Evolutionary conservation across 92 coral and sea anemone species (phyloP), one percentile per base, ranked within the genome.

Genomic region (Paramuricea clavata): DNA sequence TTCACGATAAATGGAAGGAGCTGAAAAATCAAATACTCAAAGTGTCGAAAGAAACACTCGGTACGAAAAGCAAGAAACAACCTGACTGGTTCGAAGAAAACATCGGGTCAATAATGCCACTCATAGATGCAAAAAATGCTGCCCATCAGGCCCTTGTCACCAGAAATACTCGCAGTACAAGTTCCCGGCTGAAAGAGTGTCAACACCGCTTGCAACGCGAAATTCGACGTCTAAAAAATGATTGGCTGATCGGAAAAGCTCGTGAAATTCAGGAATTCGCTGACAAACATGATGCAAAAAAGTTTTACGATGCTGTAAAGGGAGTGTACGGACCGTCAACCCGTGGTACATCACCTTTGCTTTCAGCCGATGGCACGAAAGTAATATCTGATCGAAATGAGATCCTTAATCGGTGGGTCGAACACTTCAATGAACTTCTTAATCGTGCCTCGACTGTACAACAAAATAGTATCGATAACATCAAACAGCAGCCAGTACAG

Each of bases 81-180:
- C 73, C 41, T 9, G 86, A 86, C 76, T 86, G 90, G 90, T 86
- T 64, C 10, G 85, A 12, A 2, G 71, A 80, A 25, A 80, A 80
- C 30, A 8, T 19, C 28, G 73, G 11, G 49, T 30, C 44, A 64
- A 86, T 86, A 21, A 47, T 61, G 43, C 49, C 31, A 39, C 78
- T 62, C 23, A 19, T 86, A 28, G 35, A 16, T 36, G 21, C 78
- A 26, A 77, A 61, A 64, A 30, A 74, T 28, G 27, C 32, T 8
- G 49, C 69, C 42, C 44, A 9, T 43, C 42, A 88, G 83, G 5
- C 70, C 56, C 78, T 17, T 49, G 47, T 88, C 76, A 73, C 36
- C 28, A 74, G 84, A 83, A 83, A 62, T 22, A 64, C 56, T 7
- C 76, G 25, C 39, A 75, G 59, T 64, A 32, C 65, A 60, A 83